Evolutionary conservation across 2,113 vertebrate genomes (phyloP).

Genomic region (Arothron firmamentum): DNA sequence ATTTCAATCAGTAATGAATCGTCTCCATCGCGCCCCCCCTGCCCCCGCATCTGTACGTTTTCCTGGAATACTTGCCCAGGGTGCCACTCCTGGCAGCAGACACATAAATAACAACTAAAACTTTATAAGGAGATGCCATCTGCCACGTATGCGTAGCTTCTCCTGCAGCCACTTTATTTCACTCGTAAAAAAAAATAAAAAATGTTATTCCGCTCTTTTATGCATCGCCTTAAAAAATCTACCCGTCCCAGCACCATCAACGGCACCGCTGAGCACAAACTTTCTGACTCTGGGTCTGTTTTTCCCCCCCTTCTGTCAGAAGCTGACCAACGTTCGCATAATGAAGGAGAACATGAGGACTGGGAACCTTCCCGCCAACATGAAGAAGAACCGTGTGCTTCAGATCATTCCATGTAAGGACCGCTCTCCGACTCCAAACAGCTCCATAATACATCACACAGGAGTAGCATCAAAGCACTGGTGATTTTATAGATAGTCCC

Average conservation of each 20-base stretch:
- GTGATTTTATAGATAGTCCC: slow-evolving; percentile 36
- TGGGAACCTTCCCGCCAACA: slow-evolving; percentile 93
- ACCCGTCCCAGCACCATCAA: too few relatives aligned
- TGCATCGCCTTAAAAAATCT: too few relatives aligned
- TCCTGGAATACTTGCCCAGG: slow-evolving; percentile 55
- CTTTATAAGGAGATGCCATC: slow-evolving; percentile 54
- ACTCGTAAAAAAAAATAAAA: neutral
- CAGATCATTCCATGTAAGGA: slow-evolving; percentile 98
- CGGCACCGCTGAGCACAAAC: neutral
- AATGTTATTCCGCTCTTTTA: neutral
- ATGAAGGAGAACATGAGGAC: slow-evolving; percentile 99
- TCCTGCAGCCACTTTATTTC: slow-evolving; percentile 10
- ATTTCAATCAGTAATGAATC: slow-evolving; percentile 61
- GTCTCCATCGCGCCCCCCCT: slow-evolving; percentile 38
- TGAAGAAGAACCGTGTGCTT: slow-evolving; percentile 98
- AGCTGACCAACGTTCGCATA: slow-evolving; percentile 93
- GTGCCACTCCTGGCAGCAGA: slow-evolving; percentile 59
- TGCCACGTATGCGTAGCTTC: slow-evolving; percentile 46
- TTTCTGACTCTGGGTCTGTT: slow-evolving; percentile 6
- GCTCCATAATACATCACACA: slow-evolving; percentile 65
- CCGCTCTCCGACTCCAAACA: slow-evolving; percentile 16
- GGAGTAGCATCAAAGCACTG: slow-evolving; percentile 54
- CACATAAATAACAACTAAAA: slow-evolving; percentile 64
- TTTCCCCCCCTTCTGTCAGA: slow-evolving; percentile 68
- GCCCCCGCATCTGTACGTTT: slow-evolving; percentile 41